A percentile compares a stretch with the other conserved stretches of the same genome.
Conservation (phyloP, 2,888 invertebrate species). For the Halocaridina rubra region DNA sequence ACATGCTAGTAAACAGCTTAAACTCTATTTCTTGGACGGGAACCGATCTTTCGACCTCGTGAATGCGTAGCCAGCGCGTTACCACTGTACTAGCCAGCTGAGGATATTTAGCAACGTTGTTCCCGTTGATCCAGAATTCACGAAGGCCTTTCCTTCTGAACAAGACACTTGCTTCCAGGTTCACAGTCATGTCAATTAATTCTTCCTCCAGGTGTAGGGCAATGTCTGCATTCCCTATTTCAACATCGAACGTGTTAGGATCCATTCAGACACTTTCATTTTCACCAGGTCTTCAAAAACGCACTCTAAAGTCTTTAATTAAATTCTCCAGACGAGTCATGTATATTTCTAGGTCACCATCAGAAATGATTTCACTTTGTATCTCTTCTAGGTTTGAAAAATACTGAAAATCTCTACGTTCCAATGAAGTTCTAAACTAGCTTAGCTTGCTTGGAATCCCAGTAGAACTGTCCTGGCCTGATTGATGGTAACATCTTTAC, state of each 20-base stretch:
- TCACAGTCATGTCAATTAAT: too few relatives aligned
- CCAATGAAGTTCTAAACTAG: conserved; percentile 37
- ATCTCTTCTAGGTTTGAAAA: conserved; percentile 30
- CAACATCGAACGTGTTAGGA: neutral
- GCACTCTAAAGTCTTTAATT: neutral
- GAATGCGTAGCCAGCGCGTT: too few relatives aligned
- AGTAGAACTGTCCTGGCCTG: conserved; percentile 33
- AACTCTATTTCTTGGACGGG: too few relatives aligned
- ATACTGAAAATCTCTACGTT: conserved; percentile 26
- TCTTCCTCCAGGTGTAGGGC: too few relatives aligned
- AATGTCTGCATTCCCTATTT: too few relatives aligned
- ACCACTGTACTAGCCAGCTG: too few relatives aligned
- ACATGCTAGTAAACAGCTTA: too few relatives aligned
- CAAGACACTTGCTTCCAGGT: too few relatives aligned
- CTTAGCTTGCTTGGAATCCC: conserved; percentile 18
- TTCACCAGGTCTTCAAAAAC: neutral
- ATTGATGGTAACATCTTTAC: conserved; percentile 40
- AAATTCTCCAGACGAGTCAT: conserved; percentile 13
- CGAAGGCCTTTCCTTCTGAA: too few relatives aligned
- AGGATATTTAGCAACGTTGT: too few relatives aligned
- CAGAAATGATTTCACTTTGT: conserved; percentile 26
- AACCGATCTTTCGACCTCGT: too few relatives aligned
- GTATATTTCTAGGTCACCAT: conserved; percentile 25
- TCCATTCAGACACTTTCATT: neutral
- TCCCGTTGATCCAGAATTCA: too few relatives aligned